Conservation (phyloP, 2,888 invertebrate genomes). For the Abscondita cerata region DNA sequence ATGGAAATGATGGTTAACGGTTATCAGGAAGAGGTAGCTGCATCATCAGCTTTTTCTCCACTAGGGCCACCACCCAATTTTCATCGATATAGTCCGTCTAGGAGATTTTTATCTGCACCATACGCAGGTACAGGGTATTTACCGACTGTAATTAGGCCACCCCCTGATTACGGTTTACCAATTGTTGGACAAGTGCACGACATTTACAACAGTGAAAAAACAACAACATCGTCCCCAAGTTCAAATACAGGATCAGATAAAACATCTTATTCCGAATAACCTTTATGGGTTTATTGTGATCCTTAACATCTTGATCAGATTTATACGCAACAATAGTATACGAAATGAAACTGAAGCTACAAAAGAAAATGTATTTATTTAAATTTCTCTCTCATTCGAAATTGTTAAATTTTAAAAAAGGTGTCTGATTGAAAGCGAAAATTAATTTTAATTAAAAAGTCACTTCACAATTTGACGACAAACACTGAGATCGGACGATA, state of each 20-base stretch:
- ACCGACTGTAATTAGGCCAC: constrained; percentile 74
- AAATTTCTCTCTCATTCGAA: constrained; percentile 1
- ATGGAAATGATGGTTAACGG: constrained; percentile 89
- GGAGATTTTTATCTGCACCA: constrained; percentile 81
- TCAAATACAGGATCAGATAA: constrained; percentile 64
- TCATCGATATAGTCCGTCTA: constrained; percentile 67
- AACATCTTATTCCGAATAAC: constrained; percentile 64
- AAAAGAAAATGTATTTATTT: constrained; percentile 1
- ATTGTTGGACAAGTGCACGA: constrained; percentile 57
- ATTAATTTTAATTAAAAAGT: constrained; percentile 23
- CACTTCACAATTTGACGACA: constrained; percentile 13
- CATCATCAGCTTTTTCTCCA: constrained; percentile 79
- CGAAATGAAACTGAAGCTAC: not conserved
- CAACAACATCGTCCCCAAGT: constrained; percentile 60
- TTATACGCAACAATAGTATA: not conserved
- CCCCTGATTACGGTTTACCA: constrained; percentile 54
- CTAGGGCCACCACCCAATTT: constrained; percentile 67
- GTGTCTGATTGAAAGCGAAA: constrained; percentile 5
- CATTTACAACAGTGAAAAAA: constrained; percentile 56
- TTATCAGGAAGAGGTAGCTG: constrained; percentile 45
- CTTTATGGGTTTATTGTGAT: constrained; percentile 25
- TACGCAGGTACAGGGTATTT: constrained; percentile 85
- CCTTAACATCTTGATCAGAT: constrained; percentile 4
- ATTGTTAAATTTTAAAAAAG: not conserved
- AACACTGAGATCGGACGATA: constrained; percentile 8